Conservation (phyloP, 1,140 invertebrate genomes). For the Spodoptera frugiperda region DNA sequence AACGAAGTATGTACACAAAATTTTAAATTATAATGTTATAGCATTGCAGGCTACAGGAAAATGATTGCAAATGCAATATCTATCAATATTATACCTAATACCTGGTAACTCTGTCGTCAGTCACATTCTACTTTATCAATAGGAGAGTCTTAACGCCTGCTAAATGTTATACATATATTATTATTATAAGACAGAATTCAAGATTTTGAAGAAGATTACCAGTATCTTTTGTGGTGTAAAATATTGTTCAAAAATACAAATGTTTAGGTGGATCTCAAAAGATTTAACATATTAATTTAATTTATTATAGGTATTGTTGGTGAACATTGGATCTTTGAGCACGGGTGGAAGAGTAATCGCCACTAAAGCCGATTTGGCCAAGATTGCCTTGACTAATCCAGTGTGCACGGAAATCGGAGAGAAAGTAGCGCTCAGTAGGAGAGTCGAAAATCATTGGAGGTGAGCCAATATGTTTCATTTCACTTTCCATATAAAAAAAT, state of each 20-base stretch:
- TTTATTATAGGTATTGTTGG: slow-evolving; percentile 91
- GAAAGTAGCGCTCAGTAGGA: slow-evolving; percentile 98
- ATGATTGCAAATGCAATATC: too few species aligned
- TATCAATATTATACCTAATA: too few species aligned
- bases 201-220: too few species aligned
- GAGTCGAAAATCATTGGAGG: slow-evolving; percentile 99
- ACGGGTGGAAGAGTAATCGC: slow-evolving; percentile 98
- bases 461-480: slow-evolving; percentile 72
- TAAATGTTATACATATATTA: too few species aligned
- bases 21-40: background rate
- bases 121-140: too few species aligned
- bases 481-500: background rate
- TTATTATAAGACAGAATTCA: too few species aligned
- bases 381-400: slow-evolving; percentile 98
- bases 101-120: too few species aligned
- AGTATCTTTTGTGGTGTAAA: too few species aligned
- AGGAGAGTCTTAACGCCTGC: too few species aligned
- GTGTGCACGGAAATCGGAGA: slow-evolving; percentile 99
- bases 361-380: slow-evolving; percentile 98
- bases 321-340: slow-evolving; percentile 99
- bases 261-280: too few species aligned
- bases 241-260: too few species aligned
- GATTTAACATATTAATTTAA: background rate
- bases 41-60: too few species aligned
- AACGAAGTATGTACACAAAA: slow-evolving; percentile 88